phyloP scores from a whole-genome alignment of 2,797 vertebrate species.

The Notamacropus eugenii region DNA sequence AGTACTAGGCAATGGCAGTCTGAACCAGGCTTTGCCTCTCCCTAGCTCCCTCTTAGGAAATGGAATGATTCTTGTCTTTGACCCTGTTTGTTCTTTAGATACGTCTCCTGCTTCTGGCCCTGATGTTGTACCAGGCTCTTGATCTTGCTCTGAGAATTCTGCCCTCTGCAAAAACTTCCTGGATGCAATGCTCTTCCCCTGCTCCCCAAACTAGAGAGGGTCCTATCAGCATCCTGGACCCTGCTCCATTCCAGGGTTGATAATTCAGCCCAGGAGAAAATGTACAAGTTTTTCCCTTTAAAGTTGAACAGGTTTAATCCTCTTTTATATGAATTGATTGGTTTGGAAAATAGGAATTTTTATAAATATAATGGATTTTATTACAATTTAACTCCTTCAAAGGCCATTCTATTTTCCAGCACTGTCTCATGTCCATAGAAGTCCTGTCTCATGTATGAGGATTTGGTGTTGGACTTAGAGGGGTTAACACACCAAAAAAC shows the following conservation, averaged over 20 bases:
- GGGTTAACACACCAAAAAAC: neutral
- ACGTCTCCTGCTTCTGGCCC: neutral
- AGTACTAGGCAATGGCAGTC: neutral
- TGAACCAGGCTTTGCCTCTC: neutral
- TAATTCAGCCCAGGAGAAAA: neutral
- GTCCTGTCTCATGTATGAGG: neutral
- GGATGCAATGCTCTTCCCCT: neutral
- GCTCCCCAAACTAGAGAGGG: neutral
- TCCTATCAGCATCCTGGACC: neutral
- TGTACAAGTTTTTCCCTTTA: neutral
- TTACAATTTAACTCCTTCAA: neutral
- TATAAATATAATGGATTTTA: slow-evolving; percentile 23
- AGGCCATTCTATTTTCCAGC: neutral
- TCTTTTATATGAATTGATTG: neutral
- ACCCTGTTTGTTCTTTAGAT: neutral
- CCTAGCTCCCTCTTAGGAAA: neutral
- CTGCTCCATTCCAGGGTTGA: neutral
- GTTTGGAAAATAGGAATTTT: neutral
- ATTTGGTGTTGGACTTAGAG: slow-evolving; percentile 17
- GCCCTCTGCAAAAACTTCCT: neutral
- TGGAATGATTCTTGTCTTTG: neutral
- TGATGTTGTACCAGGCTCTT: neutral
- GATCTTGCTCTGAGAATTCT: neutral
- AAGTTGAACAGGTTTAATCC: neutral
- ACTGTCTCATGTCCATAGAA: slow-evolving; percentile 13